These are phyloP conservation scores for Aplodontia rufa DNA, from an alignment of 2,113 vertebrate genomes.

Conservation along the genomic window DNA sequence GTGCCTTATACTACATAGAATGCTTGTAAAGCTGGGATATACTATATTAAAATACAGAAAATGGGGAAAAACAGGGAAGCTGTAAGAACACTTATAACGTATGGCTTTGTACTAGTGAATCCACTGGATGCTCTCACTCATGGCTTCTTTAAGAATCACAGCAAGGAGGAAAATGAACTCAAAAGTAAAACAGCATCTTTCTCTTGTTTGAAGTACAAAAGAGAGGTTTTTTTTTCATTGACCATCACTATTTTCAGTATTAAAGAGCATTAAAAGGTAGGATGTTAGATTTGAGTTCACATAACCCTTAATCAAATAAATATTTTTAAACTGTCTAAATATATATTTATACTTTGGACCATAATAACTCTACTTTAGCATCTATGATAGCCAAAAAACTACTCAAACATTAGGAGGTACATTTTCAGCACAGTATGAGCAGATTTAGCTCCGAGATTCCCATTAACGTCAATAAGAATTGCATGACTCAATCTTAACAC, in stretches of 20 bases:
- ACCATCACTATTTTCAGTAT: conserved; percentile 14
- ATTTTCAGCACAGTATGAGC: conserved; percentile 69
- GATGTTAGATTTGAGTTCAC: not conserved
- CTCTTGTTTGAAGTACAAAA: conserved; percentile 35
- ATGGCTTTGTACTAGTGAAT: not conserved
- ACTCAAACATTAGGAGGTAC: conserved; percentile 50
- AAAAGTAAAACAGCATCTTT: conserved; percentile 2
- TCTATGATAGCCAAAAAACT: conserved; percentile 49
- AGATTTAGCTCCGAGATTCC: conserved; percentile 58
- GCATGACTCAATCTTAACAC: conserved; percentile 32
- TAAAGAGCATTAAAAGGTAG: conserved; percentile 32
- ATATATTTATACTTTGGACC: conserved; percentile 41
- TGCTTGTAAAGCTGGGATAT: not conserved
- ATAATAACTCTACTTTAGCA: conserved; percentile 58
- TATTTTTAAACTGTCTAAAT: conserved; percentile 63
- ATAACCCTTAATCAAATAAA: conserved; percentile 42
- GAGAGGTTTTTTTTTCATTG: not conserved
- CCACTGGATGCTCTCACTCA: not conserved
- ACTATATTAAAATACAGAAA: not conserved
- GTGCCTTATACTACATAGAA: not conserved
- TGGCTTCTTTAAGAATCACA: not conserved
- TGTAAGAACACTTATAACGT: not conserved
- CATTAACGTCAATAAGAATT: conserved; percentile 51
- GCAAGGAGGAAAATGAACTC: conserved; percentile 38
- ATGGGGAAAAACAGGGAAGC: not conserved